phyloP scores from a whole-genome alignment of 1,140 invertebrate species.

The Orchesella cincta region DNA sequence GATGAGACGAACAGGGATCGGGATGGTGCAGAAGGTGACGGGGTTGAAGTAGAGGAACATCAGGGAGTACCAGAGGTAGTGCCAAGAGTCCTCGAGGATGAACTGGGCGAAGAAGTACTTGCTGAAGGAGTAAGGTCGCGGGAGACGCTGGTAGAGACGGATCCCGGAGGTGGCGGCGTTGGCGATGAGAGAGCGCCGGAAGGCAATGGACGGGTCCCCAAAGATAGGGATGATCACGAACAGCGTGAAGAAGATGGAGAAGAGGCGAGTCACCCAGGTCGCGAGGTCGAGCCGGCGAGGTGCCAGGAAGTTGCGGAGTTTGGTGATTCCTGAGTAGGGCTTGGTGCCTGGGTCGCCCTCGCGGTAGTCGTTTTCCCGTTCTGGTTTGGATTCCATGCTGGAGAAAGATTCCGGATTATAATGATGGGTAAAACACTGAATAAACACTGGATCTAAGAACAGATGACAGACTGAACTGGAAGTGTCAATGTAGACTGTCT shows the following conservation, averaged over 20 bases:
- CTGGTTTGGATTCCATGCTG: too few relatives aligned
- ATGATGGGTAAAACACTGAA: too few relatives aligned
- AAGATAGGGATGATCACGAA: slow-evolving; percentile 84
- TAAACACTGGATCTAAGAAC: too few relatives aligned
- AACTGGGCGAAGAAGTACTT: slow-evolving; percentile 76
- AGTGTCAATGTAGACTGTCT: too few relatives aligned
- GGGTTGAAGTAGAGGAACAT: slow-evolving; percentile 89
- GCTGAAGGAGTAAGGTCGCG: slow-evolving; percentile 67
- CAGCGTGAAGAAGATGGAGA: slow-evolving; percentile 78
- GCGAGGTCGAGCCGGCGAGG: slow-evolving; percentile 69
- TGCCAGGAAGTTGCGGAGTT: background rate
- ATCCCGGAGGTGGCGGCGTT: slow-evolving; percentile 92
- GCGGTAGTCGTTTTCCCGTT: too few relatives aligned
- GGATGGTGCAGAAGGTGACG: slow-evolving; percentile 71
- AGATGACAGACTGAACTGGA: too few relatives aligned
- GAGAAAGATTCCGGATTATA: too few relatives aligned
- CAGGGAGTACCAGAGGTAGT: slow-evolving; percentile 91
- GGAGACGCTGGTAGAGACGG: slow-evolving; percentile 85
- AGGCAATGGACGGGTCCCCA: slow-evolving; percentile 78
- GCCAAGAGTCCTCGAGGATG: slow-evolving; percentile 89
- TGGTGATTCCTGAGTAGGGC: too few relatives aligned
- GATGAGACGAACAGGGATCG: slow-evolving; percentile 86
- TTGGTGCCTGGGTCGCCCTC: too few relatives aligned
- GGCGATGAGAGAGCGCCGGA: slow-evolving; percentile 85
- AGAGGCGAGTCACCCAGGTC: slow-evolving; percentile 77